Evolutionary conservation across 2,888 invertebrate species (phyloP), one percentile per base, ranked within the genome.

Genomic region (Hoplodrina ambigua): DNA sequence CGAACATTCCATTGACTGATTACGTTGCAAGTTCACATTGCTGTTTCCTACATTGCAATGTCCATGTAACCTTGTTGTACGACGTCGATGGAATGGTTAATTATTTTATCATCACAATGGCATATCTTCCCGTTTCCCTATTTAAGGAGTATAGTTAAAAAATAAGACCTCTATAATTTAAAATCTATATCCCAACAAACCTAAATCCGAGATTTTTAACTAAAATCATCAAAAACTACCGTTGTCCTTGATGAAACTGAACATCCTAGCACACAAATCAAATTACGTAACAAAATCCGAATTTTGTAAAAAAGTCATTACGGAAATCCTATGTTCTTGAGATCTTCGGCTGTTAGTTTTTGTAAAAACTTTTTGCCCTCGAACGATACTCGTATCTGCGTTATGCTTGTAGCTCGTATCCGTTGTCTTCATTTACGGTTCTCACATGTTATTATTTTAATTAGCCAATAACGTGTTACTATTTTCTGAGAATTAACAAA

Each of bases 341-440:
- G 74, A 78, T 82, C 75, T 72, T 74, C 81, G 83, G 80, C 79
- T 82, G 81, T 78, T 77, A 54, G 65, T 84, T 82, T 84, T 80
- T 82, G 69, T 80, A 54, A 57, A 62, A 67, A 55, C 61, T 80
- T 85, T 81, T 83, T 83, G 73, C 69, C 68, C 54, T 49, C 65
- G 72, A 75, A 77, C 72, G 71, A 62, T 79, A 78, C 74, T 75
- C 19, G 69, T 61, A 70, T 54, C 62, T 69, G 70, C 78, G 72
- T 84, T 68, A 78, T 68, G 70, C 56, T 71, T 71, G 61, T 60
- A 76, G 75, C 65, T 15, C 77, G 80, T 78, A 82, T 85, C 81
- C 82, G 82, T 83, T 82, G 72, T 75, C 72, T 82, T 76, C 79
- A 66, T 70, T 82, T 84, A 75, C 74, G 68, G 70, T 69, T 75